These are phyloP conservation scores for Fragum fragum DNA, from an alignment of 2,888 invertebrate species.

Conservation along the genomic window DNA sequence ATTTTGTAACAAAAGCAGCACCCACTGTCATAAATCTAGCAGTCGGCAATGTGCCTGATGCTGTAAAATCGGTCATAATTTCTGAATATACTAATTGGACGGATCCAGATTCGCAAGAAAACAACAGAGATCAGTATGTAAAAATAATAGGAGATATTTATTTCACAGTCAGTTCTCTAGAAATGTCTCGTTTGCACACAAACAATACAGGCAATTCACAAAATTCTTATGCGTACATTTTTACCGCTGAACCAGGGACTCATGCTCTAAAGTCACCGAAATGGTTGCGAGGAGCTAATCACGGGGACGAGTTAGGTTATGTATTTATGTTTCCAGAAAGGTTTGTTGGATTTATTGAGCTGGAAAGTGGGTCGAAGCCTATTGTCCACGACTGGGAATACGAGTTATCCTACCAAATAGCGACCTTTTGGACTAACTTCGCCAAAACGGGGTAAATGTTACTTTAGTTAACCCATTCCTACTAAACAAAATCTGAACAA, in stretches of 20 bases:
- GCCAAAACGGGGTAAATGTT: constrained; percentile 13
- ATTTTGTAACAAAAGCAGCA: background rate
- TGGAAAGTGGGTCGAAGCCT: background rate
- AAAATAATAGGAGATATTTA: constrained; percentile 98
- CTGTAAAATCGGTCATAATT: constrained; percentile 15
- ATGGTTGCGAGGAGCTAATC: constrained; percentile 79
- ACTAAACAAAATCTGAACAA: too few species aligned
- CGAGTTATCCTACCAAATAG: background rate
- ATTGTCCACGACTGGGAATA: background rate
- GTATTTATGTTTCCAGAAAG: background rate
- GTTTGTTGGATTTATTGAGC: background rate
- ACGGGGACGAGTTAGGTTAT: constrained; percentile 70
- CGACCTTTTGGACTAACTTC: constrained; percentile 11
- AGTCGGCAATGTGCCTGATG: constrained; percentile 12
- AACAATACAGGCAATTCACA: constrained; percentile 85
- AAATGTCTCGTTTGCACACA: constrained; percentile 93
- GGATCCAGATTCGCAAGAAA: constrained; percentile 89
- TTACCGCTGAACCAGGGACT: constrained; percentile 54
- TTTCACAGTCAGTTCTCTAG: constrained; percentile 89
- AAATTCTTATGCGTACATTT: constrained; percentile 71
- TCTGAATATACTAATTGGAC: constrained; percentile 46
- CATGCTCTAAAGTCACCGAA: constrained; percentile 67
- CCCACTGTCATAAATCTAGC: background rate
- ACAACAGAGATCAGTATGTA: constrained; percentile 95
- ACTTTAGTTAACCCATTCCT: too few species aligned